Evolutionary conservation across 2,797 vertebrate genomes (phyloP), one percentile per base, ranked within the genome.

Genomic region (Pipistrellus pygmaeus): DNA sequence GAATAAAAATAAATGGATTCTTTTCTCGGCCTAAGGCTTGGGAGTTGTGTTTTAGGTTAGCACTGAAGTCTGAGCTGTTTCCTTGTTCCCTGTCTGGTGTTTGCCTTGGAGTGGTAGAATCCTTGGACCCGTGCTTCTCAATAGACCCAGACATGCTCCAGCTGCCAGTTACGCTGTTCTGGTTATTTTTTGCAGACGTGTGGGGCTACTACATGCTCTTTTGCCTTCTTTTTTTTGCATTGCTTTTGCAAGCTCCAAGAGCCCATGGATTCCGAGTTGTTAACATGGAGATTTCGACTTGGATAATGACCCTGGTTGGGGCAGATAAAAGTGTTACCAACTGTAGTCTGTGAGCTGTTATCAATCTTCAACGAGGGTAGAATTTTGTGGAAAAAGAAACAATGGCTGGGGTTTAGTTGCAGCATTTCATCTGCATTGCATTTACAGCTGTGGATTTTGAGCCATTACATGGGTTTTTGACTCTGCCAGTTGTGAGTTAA

Each of bases 371-470:
- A 66, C 17, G 30, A 11, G 60, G 75, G 66, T 69, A 62, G 71
- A 64, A 38, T 44, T 85, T 68, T 11, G 2, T 93, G 95, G 93
- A 91, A 93, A 94, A 86, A 94, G 90, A 88, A 95, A 91, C 85
- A 91, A 51, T 82, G 92, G 38, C 68, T 71, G 30, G 77, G 80
- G 21, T 76, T 90, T 88, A 30, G 44, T 82, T 87, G 83, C 21
- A 21, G 14, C 55, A 27, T 84, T 89, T 94, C 90, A 84, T 96
- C 93, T 96, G 92, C 72, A 62, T 90, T 89, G 41, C 88, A 85
- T 94, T 96, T 96, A 64, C 94, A 96, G 77, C 95, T 90, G 94
- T 89, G 95, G 90, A 68, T 92, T 96, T 96, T 95, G 95, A 97
- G 84, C 75, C 80, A 86, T 90, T 96, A 80, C 83, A 75, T 96